phyloP scores from a whole-genome alignment of 35 echinoderm and acorn worm species.

The Stichopus chloronotus region DNA sequence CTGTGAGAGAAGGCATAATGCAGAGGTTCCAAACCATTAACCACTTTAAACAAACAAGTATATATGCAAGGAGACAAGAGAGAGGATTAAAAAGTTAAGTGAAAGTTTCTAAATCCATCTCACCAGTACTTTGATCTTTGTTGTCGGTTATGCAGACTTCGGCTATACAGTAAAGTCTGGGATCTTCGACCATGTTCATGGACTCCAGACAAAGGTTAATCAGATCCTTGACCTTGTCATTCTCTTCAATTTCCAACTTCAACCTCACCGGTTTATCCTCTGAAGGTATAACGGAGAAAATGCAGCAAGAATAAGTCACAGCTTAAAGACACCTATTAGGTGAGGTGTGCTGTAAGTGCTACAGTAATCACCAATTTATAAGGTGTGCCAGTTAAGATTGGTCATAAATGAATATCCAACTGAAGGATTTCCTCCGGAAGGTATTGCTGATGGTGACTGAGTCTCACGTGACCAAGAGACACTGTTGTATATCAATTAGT shows the following conservation, averaged over 20 bases:
- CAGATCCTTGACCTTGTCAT: conserved; percentile 48
- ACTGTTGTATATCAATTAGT: no score
- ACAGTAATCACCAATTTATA: no score
- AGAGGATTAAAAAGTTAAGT: neutral
- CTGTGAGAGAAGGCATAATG: no score
- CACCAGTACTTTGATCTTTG: conserved; percentile 67
- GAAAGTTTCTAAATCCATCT: neutral
- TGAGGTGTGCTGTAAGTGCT: no score
- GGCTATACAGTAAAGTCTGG: conserved; percentile 72
- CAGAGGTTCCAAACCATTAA: no score
- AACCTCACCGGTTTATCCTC: conserved; percentile 51
- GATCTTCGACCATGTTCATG: conserved; percentile 73
- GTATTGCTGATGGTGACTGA: no score
- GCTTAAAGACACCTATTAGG: neutral
- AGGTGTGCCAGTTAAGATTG: no score
- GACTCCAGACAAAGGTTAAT: conserved; percentile 68
- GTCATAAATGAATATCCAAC: no score
- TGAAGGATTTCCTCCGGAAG: no score
- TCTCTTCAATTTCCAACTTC: conserved; percentile 49
- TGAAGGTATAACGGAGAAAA: neutral
- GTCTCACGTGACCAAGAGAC: no score
- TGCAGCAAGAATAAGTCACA: neutral
- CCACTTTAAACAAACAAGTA: no score
- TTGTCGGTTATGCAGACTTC: conserved; percentile 61
- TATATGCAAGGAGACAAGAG: no score